Evolutionary conservation across 2,113 vertebrate genomes (phyloP).

Genomic region (Panthera uncia): DNA sequence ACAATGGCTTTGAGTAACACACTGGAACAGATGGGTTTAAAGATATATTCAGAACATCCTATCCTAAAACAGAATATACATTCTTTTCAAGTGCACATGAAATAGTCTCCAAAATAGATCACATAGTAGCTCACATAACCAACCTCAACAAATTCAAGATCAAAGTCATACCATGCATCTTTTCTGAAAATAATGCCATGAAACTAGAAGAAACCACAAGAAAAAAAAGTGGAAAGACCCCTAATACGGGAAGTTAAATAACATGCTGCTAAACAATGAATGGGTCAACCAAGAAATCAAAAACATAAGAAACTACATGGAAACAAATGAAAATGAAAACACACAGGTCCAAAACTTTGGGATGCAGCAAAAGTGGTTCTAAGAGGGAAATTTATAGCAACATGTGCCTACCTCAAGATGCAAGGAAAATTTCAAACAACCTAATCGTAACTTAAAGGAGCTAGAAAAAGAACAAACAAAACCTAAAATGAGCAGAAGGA

Average conservation of each 20-base stretch:
- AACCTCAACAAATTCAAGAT: background rate
- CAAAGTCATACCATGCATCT: background rate
- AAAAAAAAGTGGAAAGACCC: background rate
- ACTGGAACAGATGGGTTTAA: background rate
- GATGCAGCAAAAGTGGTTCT: background rate
- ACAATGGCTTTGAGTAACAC: background rate
- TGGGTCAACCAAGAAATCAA: background rate
- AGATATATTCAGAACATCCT: background rate
- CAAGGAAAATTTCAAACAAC: background rate
- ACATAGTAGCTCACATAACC: background rate
- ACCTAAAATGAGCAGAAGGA: background rate
- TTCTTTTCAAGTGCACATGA: background rate
- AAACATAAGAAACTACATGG: background rate
- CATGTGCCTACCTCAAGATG: background rate
- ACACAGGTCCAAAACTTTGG: background rate
- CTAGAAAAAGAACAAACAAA: background rate
- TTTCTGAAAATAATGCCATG: background rate
- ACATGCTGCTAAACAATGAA: background rate
- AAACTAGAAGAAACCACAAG: background rate
- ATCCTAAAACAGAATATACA: background rate
- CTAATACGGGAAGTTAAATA: background rate
- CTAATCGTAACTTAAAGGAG: background rate
- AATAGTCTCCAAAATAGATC: background rate
- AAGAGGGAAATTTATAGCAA: background rate
- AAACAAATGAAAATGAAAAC: background rate